These are phyloP conservation scores for Xanthostigma xanthostigma DNA, from an alignment of 2,888 invertebrate species.

Conservation along the genomic window DNA sequence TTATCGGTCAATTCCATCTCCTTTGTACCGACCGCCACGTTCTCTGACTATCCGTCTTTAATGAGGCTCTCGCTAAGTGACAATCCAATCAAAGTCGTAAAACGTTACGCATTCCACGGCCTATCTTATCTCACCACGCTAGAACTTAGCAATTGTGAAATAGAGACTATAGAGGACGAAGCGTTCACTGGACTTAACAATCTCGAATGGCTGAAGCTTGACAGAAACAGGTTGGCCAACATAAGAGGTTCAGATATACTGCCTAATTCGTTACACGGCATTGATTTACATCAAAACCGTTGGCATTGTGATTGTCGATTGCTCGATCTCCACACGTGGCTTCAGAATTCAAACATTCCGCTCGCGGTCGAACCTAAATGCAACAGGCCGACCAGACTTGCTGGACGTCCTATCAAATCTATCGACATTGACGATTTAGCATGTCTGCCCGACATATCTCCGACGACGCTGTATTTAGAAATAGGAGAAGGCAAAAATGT, in stretches of 20 bases:
- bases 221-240: constrained; percentile 63
- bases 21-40: constrained; percentile 62
- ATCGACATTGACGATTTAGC: constrained; percentile 58
- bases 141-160: constrained; percentile 68
- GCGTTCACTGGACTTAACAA: constrained; percentile 69
- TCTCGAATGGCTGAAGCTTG: constrained; percentile 71
- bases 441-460: constrained; percentile 64
- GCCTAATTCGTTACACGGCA: constrained; percentile 62
- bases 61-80: constrained; percentile 70
- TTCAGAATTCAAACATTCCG: constrained; percentile 59
- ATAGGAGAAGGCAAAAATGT: constrained; percentile 68
- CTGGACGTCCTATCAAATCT: constrained; percentile 49
- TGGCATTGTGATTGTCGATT: constrained; percentile 82
- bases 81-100: constrained; percentile 64
- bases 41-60: constrained; percentile 61
- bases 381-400: constrained; percentile 49
- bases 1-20: constrained; percentile 68
- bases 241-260: constrained; percentile 55
- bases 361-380: constrained; percentile 67
- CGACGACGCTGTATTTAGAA: constrained; percentile 60
- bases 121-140: constrained; percentile 62
- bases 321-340: constrained; percentile 61
- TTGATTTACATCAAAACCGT: constrained; percentile 71
- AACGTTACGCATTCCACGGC: constrained; percentile 56
- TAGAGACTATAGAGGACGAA: constrained; percentile 58